phyloP scores from a whole-genome alignment of 1,140 invertebrate species.

The Tribolium castaneum region DNA sequence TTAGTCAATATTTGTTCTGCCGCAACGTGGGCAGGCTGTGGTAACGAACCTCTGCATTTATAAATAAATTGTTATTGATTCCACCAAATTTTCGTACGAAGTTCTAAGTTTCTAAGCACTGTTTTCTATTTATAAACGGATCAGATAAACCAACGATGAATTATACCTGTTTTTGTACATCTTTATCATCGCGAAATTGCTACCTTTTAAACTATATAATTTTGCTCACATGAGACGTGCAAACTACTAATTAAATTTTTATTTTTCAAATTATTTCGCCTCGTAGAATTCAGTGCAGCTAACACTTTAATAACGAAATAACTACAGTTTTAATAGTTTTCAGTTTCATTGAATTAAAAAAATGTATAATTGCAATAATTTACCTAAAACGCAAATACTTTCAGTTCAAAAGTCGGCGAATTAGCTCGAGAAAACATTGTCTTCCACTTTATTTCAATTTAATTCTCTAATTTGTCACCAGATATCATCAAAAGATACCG shows the following conservation, averaged over 20 bases:
- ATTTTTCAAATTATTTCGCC: too few relatives aligned
- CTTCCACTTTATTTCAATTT: too few relatives aligned
- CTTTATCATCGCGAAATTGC: not conserved
- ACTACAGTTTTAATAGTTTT: too few relatives aligned
- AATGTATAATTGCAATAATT: too few relatives aligned
- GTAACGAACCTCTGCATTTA: not conserved
- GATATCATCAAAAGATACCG: too few relatives aligned
- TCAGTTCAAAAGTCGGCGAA: too few relatives aligned
- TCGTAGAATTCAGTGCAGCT: too few relatives aligned
- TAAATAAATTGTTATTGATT: not conserved
- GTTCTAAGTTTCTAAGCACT: not conserved
- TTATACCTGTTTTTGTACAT: not conserved
- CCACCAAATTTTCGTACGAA: not conserved
- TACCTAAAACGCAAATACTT: too few relatives aligned
- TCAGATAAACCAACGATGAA: not conserved
- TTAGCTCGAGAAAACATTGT: too few relatives aligned
- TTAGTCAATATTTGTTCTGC: slow-evolving; percentile 24
- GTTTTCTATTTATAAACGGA: not conserved
- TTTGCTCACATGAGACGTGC: not conserved
- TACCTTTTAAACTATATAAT: not conserved
- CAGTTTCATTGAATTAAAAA: too few relatives aligned
- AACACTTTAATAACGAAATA: too few relatives aligned
- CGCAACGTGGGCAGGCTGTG: not conserved
- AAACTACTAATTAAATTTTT: not conserved
- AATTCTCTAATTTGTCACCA: too few relatives aligned